phyloP scores from a whole-genome alignment of 2,113 vertebrate species.

The Crotophaga sulcirostris region DNA sequence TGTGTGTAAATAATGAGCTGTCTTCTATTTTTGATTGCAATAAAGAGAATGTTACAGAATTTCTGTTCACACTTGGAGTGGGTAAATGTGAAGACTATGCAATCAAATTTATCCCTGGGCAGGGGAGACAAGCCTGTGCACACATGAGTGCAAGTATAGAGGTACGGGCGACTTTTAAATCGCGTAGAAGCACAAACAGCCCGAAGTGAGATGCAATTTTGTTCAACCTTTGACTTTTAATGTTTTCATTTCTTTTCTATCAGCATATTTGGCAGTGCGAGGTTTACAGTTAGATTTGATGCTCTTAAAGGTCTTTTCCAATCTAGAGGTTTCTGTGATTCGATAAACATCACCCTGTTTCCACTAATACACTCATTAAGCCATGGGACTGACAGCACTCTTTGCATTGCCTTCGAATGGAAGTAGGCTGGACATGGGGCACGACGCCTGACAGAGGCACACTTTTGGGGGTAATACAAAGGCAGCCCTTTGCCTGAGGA shows the following conservation, averaged over 20 bases:
- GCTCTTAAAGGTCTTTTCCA: no score
- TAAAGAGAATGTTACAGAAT: background rate
- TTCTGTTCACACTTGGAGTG: background rate
- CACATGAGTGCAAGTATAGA: fast-evolving
- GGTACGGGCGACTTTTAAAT: background rate
- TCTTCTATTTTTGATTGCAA: background rate
- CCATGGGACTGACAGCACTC: background rate
- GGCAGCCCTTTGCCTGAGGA: background rate
- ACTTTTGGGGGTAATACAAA: background rate
- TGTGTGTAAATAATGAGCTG: background rate
- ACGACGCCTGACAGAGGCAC: fast-evolving
- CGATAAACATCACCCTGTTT: background rate
- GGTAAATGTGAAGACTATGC: background rate
- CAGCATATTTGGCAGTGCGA: background rate
- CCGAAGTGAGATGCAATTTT: background rate
- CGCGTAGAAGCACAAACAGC: background rate
- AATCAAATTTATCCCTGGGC: background rate
- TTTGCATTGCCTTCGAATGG: background rate
- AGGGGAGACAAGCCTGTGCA: background rate
- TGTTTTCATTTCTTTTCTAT: background rate
- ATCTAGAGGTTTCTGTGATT: no score
- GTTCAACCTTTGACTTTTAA: background rate
- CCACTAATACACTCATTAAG: background rate
- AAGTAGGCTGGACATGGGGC: background rate
- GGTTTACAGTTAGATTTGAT: no score